Conservation (phyloP, 2,113 vertebrate species). For the Gobiocypris rarus region DNA sequence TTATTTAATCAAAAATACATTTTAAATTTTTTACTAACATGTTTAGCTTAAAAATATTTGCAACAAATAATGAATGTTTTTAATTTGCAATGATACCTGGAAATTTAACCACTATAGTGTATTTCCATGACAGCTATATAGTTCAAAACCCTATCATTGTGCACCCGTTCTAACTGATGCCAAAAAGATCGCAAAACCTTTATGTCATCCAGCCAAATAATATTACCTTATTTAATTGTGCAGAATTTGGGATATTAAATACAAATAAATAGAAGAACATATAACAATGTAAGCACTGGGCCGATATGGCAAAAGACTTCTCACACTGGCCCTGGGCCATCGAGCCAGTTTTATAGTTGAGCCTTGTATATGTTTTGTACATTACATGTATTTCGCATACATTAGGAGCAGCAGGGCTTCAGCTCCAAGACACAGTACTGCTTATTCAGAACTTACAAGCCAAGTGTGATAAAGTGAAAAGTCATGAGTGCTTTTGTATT, state of each 20-base stretch:
- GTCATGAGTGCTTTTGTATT: not conserved
- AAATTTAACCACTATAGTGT: not conserved
- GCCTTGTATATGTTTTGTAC: constrained; percentile 3
- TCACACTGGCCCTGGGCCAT: not conserved
- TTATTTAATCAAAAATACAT: no score
- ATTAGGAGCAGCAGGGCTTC: not conserved
- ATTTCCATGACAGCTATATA: not conserved
- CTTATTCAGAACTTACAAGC: not conserved
- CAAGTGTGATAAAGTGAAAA: constrained; percentile 3
- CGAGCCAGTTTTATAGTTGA: not conserved
- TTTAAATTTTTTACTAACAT: no score
- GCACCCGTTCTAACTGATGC: not conserved
- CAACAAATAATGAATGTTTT: no score
- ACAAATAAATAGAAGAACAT: not conserved
- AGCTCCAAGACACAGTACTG: not conserved
- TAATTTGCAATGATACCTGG: no score
- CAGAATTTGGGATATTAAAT: no score
- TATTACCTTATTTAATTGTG: not conserved
- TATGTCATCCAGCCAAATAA: not conserved
- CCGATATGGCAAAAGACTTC: not conserved
- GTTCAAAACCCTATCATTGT: not conserved
- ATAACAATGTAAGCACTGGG: not conserved
- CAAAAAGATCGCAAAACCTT: not conserved
- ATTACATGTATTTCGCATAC: not conserved
- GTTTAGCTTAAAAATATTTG: no score